Percentiles rank a stretch among this genome's conserved stretches.
phyloP scores from a whole-genome alignment of 2,888 invertebrate genomes.

The Macrosoma leucophasiata region DNA sequence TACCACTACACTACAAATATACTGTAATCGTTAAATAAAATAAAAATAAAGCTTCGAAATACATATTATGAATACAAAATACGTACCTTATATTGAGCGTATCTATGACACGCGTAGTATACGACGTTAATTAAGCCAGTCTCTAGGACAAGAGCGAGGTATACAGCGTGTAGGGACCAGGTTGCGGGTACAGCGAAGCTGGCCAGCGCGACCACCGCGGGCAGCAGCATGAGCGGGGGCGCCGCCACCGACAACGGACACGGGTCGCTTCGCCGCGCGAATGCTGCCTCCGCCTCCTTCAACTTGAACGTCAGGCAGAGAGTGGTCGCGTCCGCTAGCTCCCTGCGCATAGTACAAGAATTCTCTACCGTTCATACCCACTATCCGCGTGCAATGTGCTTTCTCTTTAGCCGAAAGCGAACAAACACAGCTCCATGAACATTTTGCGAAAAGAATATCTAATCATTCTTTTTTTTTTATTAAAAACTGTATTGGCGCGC shows the following conservation, averaged over 20 bases:
- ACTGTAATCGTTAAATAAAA: background rate
- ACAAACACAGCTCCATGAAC: too few species aligned
- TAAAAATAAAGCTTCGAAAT: constrained; percentile 4
- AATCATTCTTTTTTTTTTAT: too few species aligned
- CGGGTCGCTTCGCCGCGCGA: constrained; percentile 46
- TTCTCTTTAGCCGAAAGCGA: too few species aligned
- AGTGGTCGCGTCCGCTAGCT: constrained; percentile 59
- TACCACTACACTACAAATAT: too few species aligned
- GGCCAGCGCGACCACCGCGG: constrained; percentile 54
- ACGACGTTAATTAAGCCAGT: constrained; percentile 51
- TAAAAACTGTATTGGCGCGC: too few species aligned
- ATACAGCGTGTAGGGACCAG: constrained; percentile 50
- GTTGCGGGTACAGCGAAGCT: constrained; percentile 52
- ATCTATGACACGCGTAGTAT: constrained; percentile 51
- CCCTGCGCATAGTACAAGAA: constrained; percentile 37
- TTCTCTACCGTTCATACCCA: too few species aligned
- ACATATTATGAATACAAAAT: background rate
- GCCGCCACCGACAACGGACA: constrained; percentile 52
- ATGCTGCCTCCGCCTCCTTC: constrained; percentile 47
- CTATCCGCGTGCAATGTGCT: too few species aligned
- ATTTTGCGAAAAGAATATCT: too few species aligned
- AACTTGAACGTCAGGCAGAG: constrained; percentile 58
- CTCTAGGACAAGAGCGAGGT: constrained; percentile 51
- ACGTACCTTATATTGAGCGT: constrained; percentile 50
- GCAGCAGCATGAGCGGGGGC: constrained; percentile 61